A percentile compares a stretch with the other conserved stretches of the same genome.
Conservation (phyloP, 2,113 vertebrate genomes). For the Sinocyclocheilus maitianheensis region DNA sequence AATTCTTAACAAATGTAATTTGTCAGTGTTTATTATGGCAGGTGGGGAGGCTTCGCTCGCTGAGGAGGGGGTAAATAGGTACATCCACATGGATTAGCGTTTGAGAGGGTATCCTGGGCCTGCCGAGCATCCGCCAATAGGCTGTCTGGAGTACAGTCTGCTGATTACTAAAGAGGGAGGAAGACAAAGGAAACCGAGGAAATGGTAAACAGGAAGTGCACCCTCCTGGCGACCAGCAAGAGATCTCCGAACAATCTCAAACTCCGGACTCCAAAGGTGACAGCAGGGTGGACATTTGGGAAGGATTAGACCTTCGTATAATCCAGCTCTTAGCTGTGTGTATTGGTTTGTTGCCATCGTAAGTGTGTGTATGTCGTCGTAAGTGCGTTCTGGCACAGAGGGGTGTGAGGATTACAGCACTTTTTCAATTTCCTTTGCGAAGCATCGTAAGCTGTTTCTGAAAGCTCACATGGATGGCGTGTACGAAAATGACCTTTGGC, state of each 20-base stretch:
- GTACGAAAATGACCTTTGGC: slow-evolving; percentile 53
- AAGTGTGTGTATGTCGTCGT: slow-evolving; percentile 32
- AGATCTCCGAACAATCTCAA: slow-evolving; percentile 56
- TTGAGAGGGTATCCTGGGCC: slow-evolving; percentile 52
- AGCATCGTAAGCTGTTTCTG: slow-evolving; percentile 61
- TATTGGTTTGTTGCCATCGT: slow-evolving; percentile 6
- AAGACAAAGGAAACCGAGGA: slow-evolving; percentile 39
- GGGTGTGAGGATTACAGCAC: slow-evolving; percentile 61
- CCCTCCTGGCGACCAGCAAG: slow-evolving; percentile 22
- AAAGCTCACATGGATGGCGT: slow-evolving; percentile 57
- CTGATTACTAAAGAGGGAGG: slow-evolving; percentile 61
- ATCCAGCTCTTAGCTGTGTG: slow-evolving; percentile 53
- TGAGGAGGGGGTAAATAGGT: slow-evolving; percentile 53
- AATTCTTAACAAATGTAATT: slow-evolving; percentile 65
- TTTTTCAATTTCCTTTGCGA: slow-evolving; percentile 65
- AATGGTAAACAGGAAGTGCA: slow-evolving; percentile 1
- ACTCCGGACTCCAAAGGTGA: slow-evolving; percentile 48
- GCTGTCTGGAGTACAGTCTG: slow-evolving; percentile 49
- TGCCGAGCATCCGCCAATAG: slow-evolving; percentile 40
- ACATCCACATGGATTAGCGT: slow-evolving; percentile 63
- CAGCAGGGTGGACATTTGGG: neutral
- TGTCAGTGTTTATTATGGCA: slow-evolving; percentile 63
- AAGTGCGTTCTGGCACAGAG: slow-evolving; percentile 50
- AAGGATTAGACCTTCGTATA: slow-evolving; percentile 53
- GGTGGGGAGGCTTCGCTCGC: slow-evolving; percentile 44